Evolutionary conservation across 2,113 vertebrate genomes (phyloP).

Genomic region (Albula glossodonta): DNA sequence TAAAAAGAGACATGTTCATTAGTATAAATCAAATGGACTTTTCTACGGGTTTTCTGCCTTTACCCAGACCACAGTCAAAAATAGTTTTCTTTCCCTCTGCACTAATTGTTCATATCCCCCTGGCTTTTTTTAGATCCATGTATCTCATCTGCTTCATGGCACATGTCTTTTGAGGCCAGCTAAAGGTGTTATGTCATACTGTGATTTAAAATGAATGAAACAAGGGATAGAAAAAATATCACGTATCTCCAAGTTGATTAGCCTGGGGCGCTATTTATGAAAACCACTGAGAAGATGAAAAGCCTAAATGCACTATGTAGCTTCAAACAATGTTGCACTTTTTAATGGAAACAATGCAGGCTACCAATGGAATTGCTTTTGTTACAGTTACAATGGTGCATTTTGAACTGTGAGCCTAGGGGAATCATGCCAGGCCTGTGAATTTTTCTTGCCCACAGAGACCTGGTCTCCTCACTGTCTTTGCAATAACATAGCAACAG

Average conservation of each 20-base stretch:
- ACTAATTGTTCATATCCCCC: neutral
- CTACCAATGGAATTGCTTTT: neutral
- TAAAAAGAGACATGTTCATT: slow-evolving; percentile 64
- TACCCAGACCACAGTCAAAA: neutral
- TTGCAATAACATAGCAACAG: neutral
- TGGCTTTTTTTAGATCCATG: neutral
- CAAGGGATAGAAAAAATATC: neutral
- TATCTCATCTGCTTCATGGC: neutral
- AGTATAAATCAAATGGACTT: slow-evolving; percentile 8
- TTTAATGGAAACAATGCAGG: slow-evolving; percentile 8
- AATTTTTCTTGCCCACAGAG: neutral
- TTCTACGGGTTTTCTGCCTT: neutral
- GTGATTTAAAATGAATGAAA: neutral
- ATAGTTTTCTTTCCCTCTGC: neutral
- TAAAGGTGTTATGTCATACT: neutral
- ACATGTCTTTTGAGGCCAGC: neutral
- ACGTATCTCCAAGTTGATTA: neutral
- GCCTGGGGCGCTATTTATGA: neutral
- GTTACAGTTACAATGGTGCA: neutral
- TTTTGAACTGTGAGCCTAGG: neutral
- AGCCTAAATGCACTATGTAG: neutral
- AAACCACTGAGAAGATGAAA: neutral
- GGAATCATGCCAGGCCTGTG: neutral
- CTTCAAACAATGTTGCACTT: neutral
- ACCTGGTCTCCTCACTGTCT: neutral